Conservation (phyloP, 2,113 vertebrate species). For the Sinocyclocheilus grahami region DNA sequence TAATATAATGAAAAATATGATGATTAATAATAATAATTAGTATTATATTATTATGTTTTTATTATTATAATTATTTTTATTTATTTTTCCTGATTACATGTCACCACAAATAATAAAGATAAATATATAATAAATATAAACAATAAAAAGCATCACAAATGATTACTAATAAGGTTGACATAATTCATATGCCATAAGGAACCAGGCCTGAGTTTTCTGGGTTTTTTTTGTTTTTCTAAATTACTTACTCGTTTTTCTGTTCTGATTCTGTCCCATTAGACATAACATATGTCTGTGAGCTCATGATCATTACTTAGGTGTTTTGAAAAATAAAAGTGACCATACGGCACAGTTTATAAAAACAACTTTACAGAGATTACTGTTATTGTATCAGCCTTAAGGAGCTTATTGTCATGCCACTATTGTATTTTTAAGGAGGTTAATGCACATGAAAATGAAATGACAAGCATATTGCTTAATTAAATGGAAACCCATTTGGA, state of each 20-base stretch:
- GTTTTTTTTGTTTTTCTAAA: not conserved
- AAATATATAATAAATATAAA: not conserved
- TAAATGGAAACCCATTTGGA: conserved; percentile 68
- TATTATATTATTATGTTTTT: not conserved
- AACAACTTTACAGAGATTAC: conserved; percentile 62
- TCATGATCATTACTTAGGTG: conserved; percentile 31
- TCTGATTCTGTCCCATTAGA: conserved; percentile 21
- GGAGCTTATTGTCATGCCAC: conserved; percentile 80
- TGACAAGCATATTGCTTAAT: conserved; percentile 70
- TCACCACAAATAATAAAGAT: not conserved
- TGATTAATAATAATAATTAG: not conserved
- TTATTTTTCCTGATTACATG: not conserved
- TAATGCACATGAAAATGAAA: conserved; percentile 67
- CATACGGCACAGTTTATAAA: conserved; percentile 72
- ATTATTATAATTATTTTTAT: not conserved
- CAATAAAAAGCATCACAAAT: not conserved
- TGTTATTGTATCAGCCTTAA: conserved; percentile 78
- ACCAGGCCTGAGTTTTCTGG: too few species aligned
- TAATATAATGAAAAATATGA: too few species aligned
- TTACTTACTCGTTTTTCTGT: not conserved
- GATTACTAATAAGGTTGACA: too few species aligned
- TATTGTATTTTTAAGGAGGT: conserved; percentile 70
- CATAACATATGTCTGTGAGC: conserved; percentile 22
- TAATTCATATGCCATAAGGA: not conserved
- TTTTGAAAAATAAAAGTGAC: conserved; percentile 56